A percentile compares a stretch with the other conserved stretches of the same genome.
Conservation (phyloP, 1,140 invertebrate species). For the Drosophila mojavensis region DNA sequence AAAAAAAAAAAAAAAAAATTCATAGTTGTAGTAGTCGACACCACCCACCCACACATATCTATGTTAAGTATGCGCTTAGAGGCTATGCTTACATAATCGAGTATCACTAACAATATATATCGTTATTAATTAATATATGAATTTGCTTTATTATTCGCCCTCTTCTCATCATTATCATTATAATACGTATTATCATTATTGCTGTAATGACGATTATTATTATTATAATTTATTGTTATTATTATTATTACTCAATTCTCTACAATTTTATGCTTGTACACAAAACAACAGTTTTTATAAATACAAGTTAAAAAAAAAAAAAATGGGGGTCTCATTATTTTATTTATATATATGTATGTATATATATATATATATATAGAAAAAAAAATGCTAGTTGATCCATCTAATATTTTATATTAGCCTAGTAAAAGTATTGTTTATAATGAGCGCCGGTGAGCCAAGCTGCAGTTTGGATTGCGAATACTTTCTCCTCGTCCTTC, state of each 20-base stretch:
- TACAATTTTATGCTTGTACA: constrained; percentile 60
- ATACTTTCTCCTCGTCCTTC: constrained; percentile 6
- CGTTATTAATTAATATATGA: constrained; percentile 52
- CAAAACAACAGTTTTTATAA: constrained; percentile 69
- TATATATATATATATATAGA: constrained; percentile 42
- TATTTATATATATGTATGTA: constrained; percentile 25
- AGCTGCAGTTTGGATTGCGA: constrained; percentile 17
- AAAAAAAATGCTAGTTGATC: constrained; percentile 78
- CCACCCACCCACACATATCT: constrained; percentile 36
- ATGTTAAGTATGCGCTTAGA: constrained; percentile 55
- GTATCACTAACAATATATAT: constrained; percentile 78
- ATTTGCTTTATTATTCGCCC: constrained; percentile 37
- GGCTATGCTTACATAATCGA: constrained; percentile 70
- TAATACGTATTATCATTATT: constrained; percentile 17
- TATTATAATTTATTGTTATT: constrained; percentile 3
- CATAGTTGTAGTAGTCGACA: not conserved
- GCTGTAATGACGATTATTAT: constrained; percentile 18
- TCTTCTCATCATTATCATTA: constrained; percentile 25
- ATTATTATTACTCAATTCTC: constrained; percentile 50
- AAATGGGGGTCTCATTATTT: constrained; percentile 33
- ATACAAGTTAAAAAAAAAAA: constrained; percentile 66
- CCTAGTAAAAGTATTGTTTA: constrained; percentile 64
- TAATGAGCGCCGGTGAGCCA: constrained; percentile 40
- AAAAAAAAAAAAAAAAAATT: constrained; percentile 49
- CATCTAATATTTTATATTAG: constrained; percentile 77